phyloP scores from a whole-genome alignment of 1,140 invertebrate genomes.

The Hylaeus anthracinus region DNA sequence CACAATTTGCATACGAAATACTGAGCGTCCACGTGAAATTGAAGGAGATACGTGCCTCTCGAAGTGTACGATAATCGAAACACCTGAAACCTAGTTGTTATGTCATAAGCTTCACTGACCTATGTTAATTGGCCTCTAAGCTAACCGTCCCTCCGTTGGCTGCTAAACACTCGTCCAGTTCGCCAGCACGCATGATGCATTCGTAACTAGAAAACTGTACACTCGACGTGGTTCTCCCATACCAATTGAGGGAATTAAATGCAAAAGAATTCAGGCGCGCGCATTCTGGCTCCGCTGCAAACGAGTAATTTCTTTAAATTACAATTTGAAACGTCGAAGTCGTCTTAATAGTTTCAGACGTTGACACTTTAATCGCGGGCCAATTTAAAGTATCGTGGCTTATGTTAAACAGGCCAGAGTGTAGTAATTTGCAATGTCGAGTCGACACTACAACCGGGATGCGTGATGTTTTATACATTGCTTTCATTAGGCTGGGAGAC shows the following conservation, averaged over 20 bases:
- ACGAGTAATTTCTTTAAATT: slow-evolving; percentile 7
- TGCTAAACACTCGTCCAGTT: slow-evolving; percentile 29
- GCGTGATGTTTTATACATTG: neutral
- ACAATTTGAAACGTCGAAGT: neutral
- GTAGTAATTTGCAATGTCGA: neutral
- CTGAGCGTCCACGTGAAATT: too few species aligned
- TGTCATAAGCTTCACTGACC: slow-evolving; percentile 42
- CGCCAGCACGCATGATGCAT: slow-evolving; percentile 15
- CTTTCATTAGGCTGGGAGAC: neutral
- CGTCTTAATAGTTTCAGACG: neutral
- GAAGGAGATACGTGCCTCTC: too few species aligned
- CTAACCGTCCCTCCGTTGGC: neutral
- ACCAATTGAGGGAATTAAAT: slow-evolving; percentile 24
- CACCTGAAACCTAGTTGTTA: slow-evolving; percentile 16
- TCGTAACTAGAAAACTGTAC: slow-evolving; percentile 33
- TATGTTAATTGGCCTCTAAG: slow-evolving; percentile 36
- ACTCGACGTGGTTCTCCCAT: slow-evolving; percentile 4
- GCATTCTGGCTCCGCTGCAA: neutral
- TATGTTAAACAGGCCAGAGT: neutral
- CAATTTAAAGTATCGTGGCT: neutral
- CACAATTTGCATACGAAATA: too few species aligned
- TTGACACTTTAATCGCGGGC: neutral
- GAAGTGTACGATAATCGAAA: too few species aligned
- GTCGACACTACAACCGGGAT: neutral
- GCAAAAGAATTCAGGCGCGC: neutral